phyloP scores from a whole-genome alignment of 2,113 vertebrate species.

The Serilophus lunatus region DNA sequence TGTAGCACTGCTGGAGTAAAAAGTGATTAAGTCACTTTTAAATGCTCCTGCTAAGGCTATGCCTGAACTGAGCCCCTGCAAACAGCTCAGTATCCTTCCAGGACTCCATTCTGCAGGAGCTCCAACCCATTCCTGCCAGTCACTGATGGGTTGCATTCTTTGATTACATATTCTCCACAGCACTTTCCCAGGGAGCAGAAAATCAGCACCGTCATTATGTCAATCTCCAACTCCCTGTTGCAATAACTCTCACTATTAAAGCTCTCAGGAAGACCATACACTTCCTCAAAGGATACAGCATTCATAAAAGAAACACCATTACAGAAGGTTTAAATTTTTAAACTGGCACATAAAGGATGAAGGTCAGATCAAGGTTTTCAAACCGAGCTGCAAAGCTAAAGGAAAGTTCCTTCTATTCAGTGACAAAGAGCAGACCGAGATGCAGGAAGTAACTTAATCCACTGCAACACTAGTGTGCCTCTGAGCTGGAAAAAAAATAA shows the following conservation, averaged over 20 bases:
- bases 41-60: neutral
- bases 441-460: neutral
- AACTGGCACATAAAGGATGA: neutral
- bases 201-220: neutral
- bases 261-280: neutral
- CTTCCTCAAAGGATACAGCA: neutral
- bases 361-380: neutral
- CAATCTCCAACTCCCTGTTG: neutral
- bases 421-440: neutral
- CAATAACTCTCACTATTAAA: neutral
- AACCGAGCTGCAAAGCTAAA: neutral
- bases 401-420: neutral
- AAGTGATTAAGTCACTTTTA: neutral
- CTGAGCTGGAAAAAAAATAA: neutral
- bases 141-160: neutral
- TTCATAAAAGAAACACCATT: neutral
- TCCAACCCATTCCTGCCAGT: neutral
- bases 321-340: neutral
- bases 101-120: neutral
- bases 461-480: neutral
- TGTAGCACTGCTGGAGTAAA: neutral
- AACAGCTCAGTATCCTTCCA: neutral
- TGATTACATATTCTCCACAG: conserved; percentile 11
- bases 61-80: neutral
- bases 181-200: neutral